Evolutionary conservation across 2,888 invertebrate genomes (phyloP).

Genomic region (Protodeltote pygarga): DNA sequence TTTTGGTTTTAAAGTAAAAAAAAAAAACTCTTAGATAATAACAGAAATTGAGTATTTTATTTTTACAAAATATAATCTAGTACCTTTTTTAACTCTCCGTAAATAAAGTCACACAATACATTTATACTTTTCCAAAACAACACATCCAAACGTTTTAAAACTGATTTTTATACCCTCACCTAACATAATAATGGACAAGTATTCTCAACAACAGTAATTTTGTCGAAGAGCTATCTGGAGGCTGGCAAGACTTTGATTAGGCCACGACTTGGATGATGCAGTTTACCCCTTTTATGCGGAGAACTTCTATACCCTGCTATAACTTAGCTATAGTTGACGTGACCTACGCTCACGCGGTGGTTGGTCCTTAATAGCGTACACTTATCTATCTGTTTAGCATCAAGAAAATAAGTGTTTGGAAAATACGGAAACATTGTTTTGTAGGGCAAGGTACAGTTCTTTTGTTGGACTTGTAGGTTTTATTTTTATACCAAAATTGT

Average conservation of each 20-base stretch:
- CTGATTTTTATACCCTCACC: conserved; percentile 24
- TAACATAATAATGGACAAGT: conserved; percentile 40
- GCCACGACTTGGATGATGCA: conserved; percentile 61
- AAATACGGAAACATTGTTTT: conserved; percentile 8
- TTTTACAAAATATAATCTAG: neutral
- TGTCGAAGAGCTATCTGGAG: conserved; percentile 56
- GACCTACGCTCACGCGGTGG: conserved; percentile 44
- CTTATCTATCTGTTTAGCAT: conserved; percentile 31
- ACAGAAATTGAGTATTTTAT: no score
- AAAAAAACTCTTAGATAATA: no score
- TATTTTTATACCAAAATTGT: no score
- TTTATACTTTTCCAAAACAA: conserved; percentile 1
- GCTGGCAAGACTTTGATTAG: conserved; percentile 60
- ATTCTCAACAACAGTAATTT: conserved; percentile 65
- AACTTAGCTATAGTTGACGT: conserved; percentile 42
- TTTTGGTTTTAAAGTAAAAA: no score
- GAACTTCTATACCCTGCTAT: conserved; percentile 41
- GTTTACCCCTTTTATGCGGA: conserved; percentile 51
- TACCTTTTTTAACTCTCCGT: no score
- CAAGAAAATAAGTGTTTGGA: conserved; percentile 8
- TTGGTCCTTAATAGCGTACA: conserved; percentile 38
- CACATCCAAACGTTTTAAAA: conserved; percentile 23
- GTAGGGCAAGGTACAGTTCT: neutral
- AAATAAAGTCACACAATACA: no score
- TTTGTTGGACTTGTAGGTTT: no score